Evolutionary conservation across 30 jellyfish, hydroid and myxozoan genomes (phyloP).

Genomic region (Haliclystus octoradiatus): DNA sequence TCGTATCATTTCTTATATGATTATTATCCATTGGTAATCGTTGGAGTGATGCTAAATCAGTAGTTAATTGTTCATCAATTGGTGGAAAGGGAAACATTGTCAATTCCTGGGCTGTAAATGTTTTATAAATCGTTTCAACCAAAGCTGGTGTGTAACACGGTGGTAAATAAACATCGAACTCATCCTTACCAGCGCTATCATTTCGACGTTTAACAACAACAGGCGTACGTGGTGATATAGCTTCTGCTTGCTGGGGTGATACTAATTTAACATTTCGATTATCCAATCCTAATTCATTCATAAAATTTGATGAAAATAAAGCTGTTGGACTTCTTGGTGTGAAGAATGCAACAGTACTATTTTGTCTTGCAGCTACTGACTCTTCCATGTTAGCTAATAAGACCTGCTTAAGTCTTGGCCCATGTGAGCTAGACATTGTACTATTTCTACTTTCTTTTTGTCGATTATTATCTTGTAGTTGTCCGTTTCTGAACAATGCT

Average conservation of each 20-base stretch:
- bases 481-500: conserved; percentile 16
- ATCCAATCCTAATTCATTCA: conserved; percentile 40
- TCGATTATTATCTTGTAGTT: too few relatives aligned
- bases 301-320: conserved; percentile 45
- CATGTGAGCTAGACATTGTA: too few relatives aligned
- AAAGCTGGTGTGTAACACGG: conserved; percentile 79
- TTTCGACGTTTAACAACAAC: conserved; percentile 48
- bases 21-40: too few relatives aligned
- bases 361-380: too few relatives aligned
- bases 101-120: conserved; percentile 37
- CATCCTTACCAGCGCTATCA: conserved; percentile 51
- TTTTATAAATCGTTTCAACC: conserved; percentile 45
- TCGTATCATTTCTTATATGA: too few relatives aligned
- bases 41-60: too few relatives aligned
- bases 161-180: conserved; percentile 50
- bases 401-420: too few relatives aligned
- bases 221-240: conserved; percentile 54
- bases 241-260: conserved; percentile 42
- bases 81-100: conserved; percentile 82
- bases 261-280: conserved; percentile 42
- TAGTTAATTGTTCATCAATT: too few relatives aligned
- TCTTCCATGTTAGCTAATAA: too few relatives aligned
- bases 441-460: too few relatives aligned
- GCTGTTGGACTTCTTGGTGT: conserved; percentile 55
- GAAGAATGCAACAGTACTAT: conserved; percentile 56